Evolutionary conservation across 1,140 invertebrate genomes (phyloP).

Genomic region (Monochamus saltuarius): DNA sequence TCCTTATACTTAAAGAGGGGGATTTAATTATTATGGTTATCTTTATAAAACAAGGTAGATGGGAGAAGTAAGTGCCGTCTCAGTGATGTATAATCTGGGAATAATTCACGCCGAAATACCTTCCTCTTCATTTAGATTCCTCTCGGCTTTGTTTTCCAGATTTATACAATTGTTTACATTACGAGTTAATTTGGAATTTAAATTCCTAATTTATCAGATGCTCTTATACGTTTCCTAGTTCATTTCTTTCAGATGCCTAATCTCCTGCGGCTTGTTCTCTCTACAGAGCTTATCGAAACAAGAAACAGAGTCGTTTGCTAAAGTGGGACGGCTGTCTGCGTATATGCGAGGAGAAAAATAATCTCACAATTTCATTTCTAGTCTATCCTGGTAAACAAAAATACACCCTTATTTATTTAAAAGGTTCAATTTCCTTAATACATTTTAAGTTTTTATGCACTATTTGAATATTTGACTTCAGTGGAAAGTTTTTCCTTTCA

Average conservation of each 20-base stretch:
- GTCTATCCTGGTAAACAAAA: too few relatives aligned
- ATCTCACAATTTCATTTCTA: too few relatives aligned
- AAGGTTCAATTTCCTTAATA: too few relatives aligned
- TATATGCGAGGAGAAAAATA: too few relatives aligned
- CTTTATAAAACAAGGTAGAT: constrained; percentile 50
- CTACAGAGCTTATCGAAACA: too few relatives aligned
- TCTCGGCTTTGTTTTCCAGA: constrained; percentile 50
- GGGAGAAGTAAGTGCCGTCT: constrained; percentile 30
- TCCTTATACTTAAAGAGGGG: constrained; percentile 36
- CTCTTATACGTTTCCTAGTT: constrained; percentile 7
- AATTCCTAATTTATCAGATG: constrained; percentile 51
- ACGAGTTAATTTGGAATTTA: constrained; percentile 53
- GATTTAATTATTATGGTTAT: constrained; percentile 52
- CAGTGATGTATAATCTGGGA: constrained; percentile 47
- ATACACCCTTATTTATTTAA: too few relatives aligned
- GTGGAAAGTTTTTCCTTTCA: too few relatives aligned
- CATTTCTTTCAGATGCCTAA: constrained; percentile 5
- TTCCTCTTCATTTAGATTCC: constrained; percentile 46
- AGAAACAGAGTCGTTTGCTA: too few relatives aligned
- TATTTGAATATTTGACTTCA: too few relatives aligned
- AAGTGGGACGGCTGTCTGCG: too few relatives aligned
- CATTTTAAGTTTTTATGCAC: too few relatives aligned
- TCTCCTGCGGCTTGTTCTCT: too few relatives aligned
- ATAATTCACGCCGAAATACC: constrained; percentile 45
- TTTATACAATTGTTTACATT: constrained; percentile 53